Base-by-base conservation (phyloP, 1,140 invertebrate species). In the Ephestia elutella region DNA sequence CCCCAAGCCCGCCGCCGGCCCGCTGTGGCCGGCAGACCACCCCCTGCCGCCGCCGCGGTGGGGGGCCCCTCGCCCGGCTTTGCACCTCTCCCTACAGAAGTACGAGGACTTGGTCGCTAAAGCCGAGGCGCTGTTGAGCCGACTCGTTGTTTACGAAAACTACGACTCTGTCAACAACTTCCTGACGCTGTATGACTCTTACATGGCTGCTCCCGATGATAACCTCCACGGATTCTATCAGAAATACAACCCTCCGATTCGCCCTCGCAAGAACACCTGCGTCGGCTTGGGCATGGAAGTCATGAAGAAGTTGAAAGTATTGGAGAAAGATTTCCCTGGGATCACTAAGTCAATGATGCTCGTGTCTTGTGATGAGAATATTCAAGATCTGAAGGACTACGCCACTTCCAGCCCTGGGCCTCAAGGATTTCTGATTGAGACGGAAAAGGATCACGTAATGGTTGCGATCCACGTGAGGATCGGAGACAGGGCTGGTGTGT, bases 161-260 rank as follows among this genome's bases (percentile, higher is more conserved):
- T 98, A 97, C 87, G 95, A 97, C 86, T 96, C 95, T 50, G 91
- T 96, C 63, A 94, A 94, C 75, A 96, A 96, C 75, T 96, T 97
- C 80, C 79, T 96, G 60, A 93, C 93, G 70, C 93, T 97, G 60
- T 96, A 95, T 79, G 90, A 93, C 67, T 91, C 92, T 56, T 97
- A 92, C 75, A 92, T 86, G 83, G 73, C 77, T 2, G 65, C 85
- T 0, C 68, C 82, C 2, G 80, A 80, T 51, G 68, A 82, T 20
- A 73, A 62, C 10, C 67, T 88, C 9, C 56, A 71, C 19, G 77
- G 77, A 49, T 85, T 80, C 72, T 88, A 82, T 70, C 79, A 71
- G 28, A 88, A 88, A 70, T 97, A 96, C 82, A 90, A 93, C 66
- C 93, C 96, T 38, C 91, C 92, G 10, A 95, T 98, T 55, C 93